Evolutionary conservation across 2,113 vertebrate genomes (phyloP).

Genomic region (Antigone vipio): DNA sequence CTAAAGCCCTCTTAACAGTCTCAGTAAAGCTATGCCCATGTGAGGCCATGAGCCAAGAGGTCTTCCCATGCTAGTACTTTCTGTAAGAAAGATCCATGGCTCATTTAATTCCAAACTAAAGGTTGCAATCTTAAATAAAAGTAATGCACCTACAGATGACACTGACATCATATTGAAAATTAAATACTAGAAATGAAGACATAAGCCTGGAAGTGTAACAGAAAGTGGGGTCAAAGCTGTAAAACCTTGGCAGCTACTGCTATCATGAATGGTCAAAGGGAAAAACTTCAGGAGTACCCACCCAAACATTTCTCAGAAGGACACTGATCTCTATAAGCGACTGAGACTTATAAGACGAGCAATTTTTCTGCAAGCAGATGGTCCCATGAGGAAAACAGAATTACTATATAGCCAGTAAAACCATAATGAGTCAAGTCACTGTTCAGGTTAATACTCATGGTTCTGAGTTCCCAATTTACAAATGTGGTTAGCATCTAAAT

Average conservation of each 20-base stretch:
- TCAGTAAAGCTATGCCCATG: neutral
- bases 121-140: neutral
- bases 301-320: neutral
- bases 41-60: neutral
- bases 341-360: neutral
- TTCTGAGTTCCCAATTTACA: neutral
- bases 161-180: neutral
- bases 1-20: neutral
- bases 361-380: neutral
- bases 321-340: neutral
- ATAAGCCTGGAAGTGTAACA: neutral
- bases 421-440: neutral
- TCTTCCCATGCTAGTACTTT: neutral
- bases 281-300: neutral
- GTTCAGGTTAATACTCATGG: neutral
- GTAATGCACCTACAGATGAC: neutral
- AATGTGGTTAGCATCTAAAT: neutral
- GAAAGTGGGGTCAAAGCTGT: neutral
- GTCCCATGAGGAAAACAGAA: neutral
- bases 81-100: neutral
- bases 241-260: neutral
- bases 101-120: neutral
- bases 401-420: neutral
- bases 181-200: neutral
- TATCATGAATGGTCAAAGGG: neutral